Evolutionary conservation across 1,140 invertebrate species (phyloP), one percentile per base, ranked within the genome.

Genomic region (Drosophila busckii): DNA sequence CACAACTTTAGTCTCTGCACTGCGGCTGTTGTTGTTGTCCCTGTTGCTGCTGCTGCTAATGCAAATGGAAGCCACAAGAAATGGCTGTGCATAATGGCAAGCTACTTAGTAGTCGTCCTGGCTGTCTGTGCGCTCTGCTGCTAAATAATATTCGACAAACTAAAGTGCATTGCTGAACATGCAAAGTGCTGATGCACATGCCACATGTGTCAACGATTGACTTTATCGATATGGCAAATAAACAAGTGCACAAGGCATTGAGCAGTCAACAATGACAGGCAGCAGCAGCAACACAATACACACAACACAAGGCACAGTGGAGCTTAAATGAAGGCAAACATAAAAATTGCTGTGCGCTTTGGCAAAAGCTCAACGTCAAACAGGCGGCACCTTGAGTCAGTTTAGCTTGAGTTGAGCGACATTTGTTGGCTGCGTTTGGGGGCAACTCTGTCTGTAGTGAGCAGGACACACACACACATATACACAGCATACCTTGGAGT

Each of bases 51-150:
- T 52, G 28, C 15, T 44, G 19, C 31, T 69, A 70, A 63, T 69
- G 67, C 67, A 54, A 59, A 59, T 50, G 67, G 60, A 71, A 62
- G 62, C 52, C 69, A 55, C 69, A 73, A 63, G 58, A 73, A 75
- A 70, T 70, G 71, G 65, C 48, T 48, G 41, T 68, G 70, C 59
- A 75, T 75, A 75, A 75, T 75, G 70, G 64, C 63, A 38, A 56
- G 58, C 17, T 64, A 64, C 63, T 66, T 55, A 65, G 61, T 65
- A 64, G 37, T 52, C 52, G 31, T 31, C 41, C 37, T 25, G 4
- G 2, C 7, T 32, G 4, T 4, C 4, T 42, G 42, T 28, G 20
- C 25, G 19, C 22, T 13, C 25, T 37, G 44, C 7, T 28, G 49
- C 40, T 54, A 48, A 56, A 69, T 54, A 73, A 54, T 65, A 69